A percentile compares a stretch with the other conserved stretches of the same genome.
Evolutionary conservation across 1,140 invertebrate genomes (phyloP).

Genomic region (Fopius arisanus): DNA sequence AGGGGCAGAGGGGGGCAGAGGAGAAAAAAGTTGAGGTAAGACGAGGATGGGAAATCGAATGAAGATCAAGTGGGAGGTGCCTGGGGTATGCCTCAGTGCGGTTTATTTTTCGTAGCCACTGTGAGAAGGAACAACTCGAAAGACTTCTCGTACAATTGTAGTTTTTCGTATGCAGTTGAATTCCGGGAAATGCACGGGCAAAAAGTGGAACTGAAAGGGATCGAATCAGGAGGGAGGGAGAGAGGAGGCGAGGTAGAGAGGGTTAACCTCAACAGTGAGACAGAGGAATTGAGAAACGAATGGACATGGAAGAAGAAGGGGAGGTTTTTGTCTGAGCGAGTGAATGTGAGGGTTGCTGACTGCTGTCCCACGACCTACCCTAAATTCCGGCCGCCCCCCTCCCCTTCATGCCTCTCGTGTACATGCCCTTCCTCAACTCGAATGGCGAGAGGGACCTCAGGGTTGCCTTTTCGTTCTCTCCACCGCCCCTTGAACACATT

Average conservation of each 20-base stretch:
- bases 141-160: background rate
- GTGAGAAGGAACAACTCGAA: background rate
- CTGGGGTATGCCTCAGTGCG: background rate
- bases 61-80: conserved; percentile 5
- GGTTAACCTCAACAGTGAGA: background rate
- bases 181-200: background rate
- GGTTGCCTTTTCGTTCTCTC: conserved; percentile 14
- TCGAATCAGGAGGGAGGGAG: background rate
- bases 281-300: background rate
- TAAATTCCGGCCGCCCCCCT: conserved; percentile 27
- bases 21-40: background rate
- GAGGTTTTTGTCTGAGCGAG: conserved; percentile 10
- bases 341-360: background rate
- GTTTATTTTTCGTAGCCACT: background rate
- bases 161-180: background rate
- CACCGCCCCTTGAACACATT: conserved; percentile 1
- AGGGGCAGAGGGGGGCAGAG: background rate
- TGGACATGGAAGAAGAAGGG: conserved; percentile 10
- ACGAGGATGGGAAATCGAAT: background rate
- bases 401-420: background rate
- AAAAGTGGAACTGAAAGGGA: conserved; percentile 1
- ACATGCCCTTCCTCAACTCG: conserved; percentile 7
- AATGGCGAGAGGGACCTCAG: background rate
- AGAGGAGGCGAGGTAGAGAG: background rate
- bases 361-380: conserved; percentile 33